Conservation (phyloP, 2,797 vertebrate genomes). For the Helicolenus hilgendorfi region DNA sequence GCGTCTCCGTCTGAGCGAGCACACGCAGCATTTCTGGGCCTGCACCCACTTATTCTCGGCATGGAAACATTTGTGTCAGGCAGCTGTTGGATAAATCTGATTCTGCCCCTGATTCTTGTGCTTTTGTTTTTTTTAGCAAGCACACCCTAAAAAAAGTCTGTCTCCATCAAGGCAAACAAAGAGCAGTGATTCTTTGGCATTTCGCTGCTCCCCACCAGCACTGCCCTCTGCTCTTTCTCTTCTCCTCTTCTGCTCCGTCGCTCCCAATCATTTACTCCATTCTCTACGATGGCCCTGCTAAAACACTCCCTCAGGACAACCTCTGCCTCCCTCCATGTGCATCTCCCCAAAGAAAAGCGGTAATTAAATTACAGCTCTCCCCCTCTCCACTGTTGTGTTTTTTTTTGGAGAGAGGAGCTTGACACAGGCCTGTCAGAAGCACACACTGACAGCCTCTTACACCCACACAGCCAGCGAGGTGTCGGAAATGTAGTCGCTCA, state of each 20-base stretch:
- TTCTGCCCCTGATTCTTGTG: conserved; percentile 9
- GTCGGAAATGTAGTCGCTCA: conserved; percentile 50
- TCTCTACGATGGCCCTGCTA: conserved; percentile 65
- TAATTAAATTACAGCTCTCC: conserved; percentile 74
- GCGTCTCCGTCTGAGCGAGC: conserved; percentile 7
- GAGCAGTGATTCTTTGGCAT: conserved; percentile 58
- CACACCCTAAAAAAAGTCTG: conserved; percentile 10
- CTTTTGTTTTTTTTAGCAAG: background rate
- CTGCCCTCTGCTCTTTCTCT: conserved; percentile 78
- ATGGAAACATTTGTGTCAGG: conserved; percentile 28
- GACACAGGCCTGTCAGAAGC: conserved; percentile 57
- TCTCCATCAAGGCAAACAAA: conserved; percentile 58
- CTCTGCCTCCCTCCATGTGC: background rate
- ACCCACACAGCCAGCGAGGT: conserved; percentile 61
- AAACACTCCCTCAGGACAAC: conserved; percentile 71
- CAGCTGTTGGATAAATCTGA: conserved; percentile 15
- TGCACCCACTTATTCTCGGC: background rate
- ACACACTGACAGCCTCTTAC: conserved; percentile 58
- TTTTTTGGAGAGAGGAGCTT: conserved; percentile 44
- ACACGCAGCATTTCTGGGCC: background rate
- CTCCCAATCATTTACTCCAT: conserved; percentile 80
- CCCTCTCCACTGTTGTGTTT: conserved; percentile 36
- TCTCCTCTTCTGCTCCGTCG: conserved; percentile 78
- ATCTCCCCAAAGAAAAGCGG: conserved; percentile 45
- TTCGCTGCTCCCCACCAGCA: conserved; percentile 56